Conservation (phyloP, 2,113 vertebrate species). For the Sapayoa aenigma region DNA sequence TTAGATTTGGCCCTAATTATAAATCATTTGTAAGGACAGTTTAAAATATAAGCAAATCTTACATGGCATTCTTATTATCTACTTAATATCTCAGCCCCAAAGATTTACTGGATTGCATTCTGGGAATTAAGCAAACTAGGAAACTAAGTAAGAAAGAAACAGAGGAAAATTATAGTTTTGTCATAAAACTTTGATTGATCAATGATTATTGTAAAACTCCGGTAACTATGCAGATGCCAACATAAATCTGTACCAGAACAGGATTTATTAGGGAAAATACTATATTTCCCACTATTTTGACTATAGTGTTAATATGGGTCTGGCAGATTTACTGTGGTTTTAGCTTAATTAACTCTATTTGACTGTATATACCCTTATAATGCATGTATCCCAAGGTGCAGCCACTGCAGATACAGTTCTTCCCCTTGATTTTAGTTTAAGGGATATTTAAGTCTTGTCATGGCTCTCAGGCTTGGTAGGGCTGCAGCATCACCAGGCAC, state of each 20-base stretch:
- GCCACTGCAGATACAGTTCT: neutral
- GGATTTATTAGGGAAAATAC: conserved; percentile 74
- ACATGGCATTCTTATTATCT: conserved; percentile 75
- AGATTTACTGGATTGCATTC: conserved; percentile 74
- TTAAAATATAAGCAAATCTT: conserved; percentile 77
- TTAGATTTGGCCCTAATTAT: conserved; percentile 75
- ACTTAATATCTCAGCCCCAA: conserved; percentile 64
- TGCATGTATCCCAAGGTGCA: conserved; percentile 46
- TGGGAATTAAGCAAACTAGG: conserved; percentile 75
- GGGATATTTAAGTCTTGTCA: conserved; percentile 39
- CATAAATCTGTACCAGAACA: conserved; percentile 72
- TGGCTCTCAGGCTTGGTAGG: neutral
- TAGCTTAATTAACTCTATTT: conserved; percentile 75
- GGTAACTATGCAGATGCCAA: conserved; percentile 61
- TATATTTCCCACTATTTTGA: conserved; percentile 73
- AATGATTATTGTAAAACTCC: conserved; percentile 77
- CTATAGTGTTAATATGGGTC: conserved; percentile 66
- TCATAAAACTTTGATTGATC: conserved; percentile 76
- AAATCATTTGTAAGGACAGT: conserved; percentile 73
- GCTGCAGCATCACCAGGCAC: neutral
- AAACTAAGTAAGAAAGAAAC: conserved; percentile 69
- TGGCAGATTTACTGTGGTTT: conserved; percentile 71
- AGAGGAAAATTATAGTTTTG: conserved; percentile 73
- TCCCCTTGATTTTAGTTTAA: conserved; percentile 35
- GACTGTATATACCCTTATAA: conserved; percentile 60